Evolutionary conservation across 2,113 vertebrate genomes (phyloP).

Genomic region (Piaya cayana): DNA sequence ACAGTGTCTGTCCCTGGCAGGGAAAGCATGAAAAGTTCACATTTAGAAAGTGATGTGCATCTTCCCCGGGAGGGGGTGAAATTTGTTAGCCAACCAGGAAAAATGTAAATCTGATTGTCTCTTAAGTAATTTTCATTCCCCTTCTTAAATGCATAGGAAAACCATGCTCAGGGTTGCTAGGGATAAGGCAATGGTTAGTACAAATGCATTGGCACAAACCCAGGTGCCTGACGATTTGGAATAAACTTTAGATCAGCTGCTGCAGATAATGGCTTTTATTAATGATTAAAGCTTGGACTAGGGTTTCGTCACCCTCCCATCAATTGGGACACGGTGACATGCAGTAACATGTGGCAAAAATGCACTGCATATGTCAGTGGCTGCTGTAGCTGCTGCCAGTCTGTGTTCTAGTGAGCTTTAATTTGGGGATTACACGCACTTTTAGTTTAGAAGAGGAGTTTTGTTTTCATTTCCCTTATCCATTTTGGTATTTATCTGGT

Average conservation of each 20-base stretch:
- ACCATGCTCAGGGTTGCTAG: neutral
- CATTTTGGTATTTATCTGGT: neutral
- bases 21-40: neutral
- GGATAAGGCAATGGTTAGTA: neutral
- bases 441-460: neutral
- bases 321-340: constrained; percentile 12
- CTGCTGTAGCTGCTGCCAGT: neutral
- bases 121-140: neutral
- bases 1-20: neutral
- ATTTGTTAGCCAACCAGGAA: neutral
- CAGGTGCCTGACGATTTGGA: neutral
- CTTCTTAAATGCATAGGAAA: neutral
- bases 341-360: constrained; percentile 31
- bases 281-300: constrained; percentile 43
- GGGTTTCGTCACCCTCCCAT: neutral
- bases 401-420: neutral
- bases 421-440: neutral
- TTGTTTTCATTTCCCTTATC: neutral
- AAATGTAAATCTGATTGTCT: constrained; percentile 1
- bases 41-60: neutral
- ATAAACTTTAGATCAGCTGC: neutral
- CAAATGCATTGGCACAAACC: neutral
- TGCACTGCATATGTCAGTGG: rapidly evolving
- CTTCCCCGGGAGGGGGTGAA: neutral
- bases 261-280: constrained; percentile 61